Conservation (phyloP, 2,113 vertebrate genomes). For the Elachura formosa region DNA sequence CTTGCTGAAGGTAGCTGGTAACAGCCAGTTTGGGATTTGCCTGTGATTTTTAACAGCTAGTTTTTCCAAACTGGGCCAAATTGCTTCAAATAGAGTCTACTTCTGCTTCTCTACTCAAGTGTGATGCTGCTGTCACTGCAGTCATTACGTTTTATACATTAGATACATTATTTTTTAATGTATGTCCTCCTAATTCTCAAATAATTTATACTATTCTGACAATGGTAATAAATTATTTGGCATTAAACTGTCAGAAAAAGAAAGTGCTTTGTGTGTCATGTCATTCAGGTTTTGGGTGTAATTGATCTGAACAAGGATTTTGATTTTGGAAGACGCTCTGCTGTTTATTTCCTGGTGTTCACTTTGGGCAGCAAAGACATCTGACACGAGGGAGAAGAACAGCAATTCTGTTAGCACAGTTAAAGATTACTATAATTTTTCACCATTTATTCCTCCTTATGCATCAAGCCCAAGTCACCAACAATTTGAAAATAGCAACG, state of each 20-base stretch:
- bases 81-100: slow-evolving; percentile 20
- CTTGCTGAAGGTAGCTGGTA: not conserved
- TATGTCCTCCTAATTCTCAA: slow-evolving; percentile 33
- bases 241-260: not conserved
- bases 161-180: slow-evolving; percentile 28
- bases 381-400: not conserved
- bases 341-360: not conserved
- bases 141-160: not conserved
- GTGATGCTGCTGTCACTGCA: slow-evolving; percentile 18
- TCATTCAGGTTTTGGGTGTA: not conserved
- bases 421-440: not conserved
- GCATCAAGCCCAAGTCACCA: not conserved
- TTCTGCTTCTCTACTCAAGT: not conserved
- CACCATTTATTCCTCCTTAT: not conserved
- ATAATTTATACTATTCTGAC: not conserved
- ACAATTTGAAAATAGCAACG: not conserved
- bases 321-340: not conserved
- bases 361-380: not conserved
- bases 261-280: not conserved
- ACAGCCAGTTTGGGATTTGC: slow-evolving; percentile 6
- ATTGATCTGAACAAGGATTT: not conserved
- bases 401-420: not conserved
- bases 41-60: not conserved
- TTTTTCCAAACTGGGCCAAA: slow-evolving; percentile 34
- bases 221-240: not conserved